Base-by-base conservation (phyloP, 23 tunicate genomes). In the Oikopleura albicans region DNA sequence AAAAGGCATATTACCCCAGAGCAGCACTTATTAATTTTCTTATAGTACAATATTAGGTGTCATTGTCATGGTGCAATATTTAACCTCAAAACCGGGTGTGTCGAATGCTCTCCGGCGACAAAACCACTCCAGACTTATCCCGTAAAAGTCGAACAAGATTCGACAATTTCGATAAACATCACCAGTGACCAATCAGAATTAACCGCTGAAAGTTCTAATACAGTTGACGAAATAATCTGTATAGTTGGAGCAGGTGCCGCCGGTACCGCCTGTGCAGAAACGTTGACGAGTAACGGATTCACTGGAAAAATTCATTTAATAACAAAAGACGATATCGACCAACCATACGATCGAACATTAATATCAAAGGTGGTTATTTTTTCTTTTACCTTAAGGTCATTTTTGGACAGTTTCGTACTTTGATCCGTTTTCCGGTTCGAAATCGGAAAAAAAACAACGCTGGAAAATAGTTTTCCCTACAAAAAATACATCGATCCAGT, bases 51-150 rank as follows among this genome's bases (percentile, higher is more conserved):
- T 49, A 8, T 49, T 49, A 49, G 63, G 22, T 49, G 63, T 49
- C 79, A 71, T 29, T 71, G 79, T 29, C 79, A 71, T 29, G 79
- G 79, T 71, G 79, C 79, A 16, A 71, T 71, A 16, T 71, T 71
- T 29, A 37, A 71, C 31, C 79, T 71, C 31, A 29, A 27, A 29
- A 71, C 34, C 31, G 79, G 79, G 4, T 34, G 34, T 12, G 79
- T 71, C 2, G 4, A 29, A 2, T 71, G 79, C 31, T 34, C 79
- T 16, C 79, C 79, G 2, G 79, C 79, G 2, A 16, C 35, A 2
- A 16, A 27, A 2, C 79, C 79, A 12, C 79, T 71, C 31, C 79
- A 71, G 31, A 71, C 28, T 34, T 71, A 8, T 49, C 22, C 63
- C 12, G 35, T 71, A 22, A 29, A 71, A 71, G 37, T 71, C 79